Base-by-base conservation (phyloP, 2,797 vertebrate genomes). In the Carapus acus region DNA sequence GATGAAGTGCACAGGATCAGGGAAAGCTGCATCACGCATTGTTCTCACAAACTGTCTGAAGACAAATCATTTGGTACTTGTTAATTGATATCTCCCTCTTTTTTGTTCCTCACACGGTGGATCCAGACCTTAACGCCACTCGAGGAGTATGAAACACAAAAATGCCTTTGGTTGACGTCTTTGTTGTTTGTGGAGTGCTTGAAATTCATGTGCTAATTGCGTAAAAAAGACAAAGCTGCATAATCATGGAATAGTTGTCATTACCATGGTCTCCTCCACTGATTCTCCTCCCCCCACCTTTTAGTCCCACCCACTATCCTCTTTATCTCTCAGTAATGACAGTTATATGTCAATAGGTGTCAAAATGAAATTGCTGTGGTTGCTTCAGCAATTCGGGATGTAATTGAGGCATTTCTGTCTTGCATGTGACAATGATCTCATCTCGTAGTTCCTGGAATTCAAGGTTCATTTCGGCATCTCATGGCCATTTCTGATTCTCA, bases 1-100 rank as follows among this genome's bases (percentile, higher is more conserved):
- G 67, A 86, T 62, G 53, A 54, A 77, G 63, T 59, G 27, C 19
- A 27, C 53, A 65, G 49, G 65, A 71, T 33, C 72, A 78, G 65
- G 76, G 83, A 77, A 56, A 73, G 75, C 84, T 85, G 79, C 80
- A 36, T 69, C 69, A 67, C 67, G 60, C 49, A 44, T 49, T 20
- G 58, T 83, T 64, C 76, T 81, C 72, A 83, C 84, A 83, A 87
- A 84, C 79, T 78, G 77, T 72, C 60, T 58, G 62, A 76, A 54
- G 74, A 78, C 72, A 78, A 83, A 85, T 85, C 77, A 83, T 87
- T 85, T 82, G 71, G 58, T 62, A 63, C 73, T 85, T 76, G 83
- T 86, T 88, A 83, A 87, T 84, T 86, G 80, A 87, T 83, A 83
- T 76, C 67, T 76, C 59, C 62, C 58, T 77, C 44, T 48, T 78